Evolutionary conservation across 2,888 invertebrate species (phyloP), one percentile per base, ranked within the genome.

Genomic region (Dryocosmus kuriphilus): DNA sequence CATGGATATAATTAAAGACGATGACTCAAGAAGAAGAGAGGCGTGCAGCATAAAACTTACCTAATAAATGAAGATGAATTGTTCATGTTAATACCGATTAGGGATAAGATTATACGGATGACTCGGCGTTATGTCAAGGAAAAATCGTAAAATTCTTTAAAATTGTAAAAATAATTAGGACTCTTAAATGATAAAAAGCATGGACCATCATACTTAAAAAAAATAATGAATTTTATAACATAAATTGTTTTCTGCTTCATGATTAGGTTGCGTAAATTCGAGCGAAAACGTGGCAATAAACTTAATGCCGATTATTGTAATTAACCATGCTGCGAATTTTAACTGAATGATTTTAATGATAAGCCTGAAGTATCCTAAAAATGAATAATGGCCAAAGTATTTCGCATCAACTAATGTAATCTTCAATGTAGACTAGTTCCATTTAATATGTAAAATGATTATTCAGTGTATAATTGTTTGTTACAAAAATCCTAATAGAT

Each of bases 341-440:
- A 63, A 71, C 30, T 27, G 2, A 71, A 32, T 30, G 19, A 51
- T 71, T 71, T 19, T 46, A 71, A 71, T 71, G 41, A 30, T 71
- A 30, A 71, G 27, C n/a, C 6, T 51, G 30, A 71, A 30, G 11
- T 46, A 24, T n/a, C 30, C 19, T 46, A 67, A 71, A 71, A 3
- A 71, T 51, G 22, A 63, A 32, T 55, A 71, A 55, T 71, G 14
- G 46, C 5, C 27, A 71, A 51, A 51, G 30, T 30, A 51, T 51
- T 71, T 51, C 19, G 6, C 71, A 55, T 55, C 71, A 71, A n/a
- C 6, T 32, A 71, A 71, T 71, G 71, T 71, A 71, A 51, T 71
- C 71, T 71, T 71, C 71, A 71, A 30, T 32, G 51, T 71, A 71
- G 27, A 55, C 9, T 71, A 71, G 71, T 46, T 71, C 30, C 27